These are phyloP conservation scores for Tragelaphus scriptus DNA, from an alignment of 2,113 vertebrate genomes.

Conservation along the genomic window DNA sequence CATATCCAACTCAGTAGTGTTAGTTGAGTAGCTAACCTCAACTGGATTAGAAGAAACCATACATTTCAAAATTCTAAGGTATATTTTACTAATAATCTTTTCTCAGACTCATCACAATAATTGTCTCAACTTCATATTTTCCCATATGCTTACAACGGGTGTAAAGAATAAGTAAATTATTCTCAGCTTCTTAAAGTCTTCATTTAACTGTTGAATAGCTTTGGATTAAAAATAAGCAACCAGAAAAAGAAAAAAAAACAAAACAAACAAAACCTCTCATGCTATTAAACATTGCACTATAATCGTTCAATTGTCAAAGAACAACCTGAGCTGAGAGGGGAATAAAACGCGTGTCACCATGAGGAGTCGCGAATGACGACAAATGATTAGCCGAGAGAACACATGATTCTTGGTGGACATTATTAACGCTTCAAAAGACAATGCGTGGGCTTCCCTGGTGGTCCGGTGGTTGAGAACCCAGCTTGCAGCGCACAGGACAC, in stretches of 20 bases:
- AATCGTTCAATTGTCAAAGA: not conserved
- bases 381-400: accelerated
- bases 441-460: not conserved
- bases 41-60: not conserved
- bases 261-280: not conserved
- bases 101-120: not conserved
- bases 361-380: accelerated
- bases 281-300: not conserved
- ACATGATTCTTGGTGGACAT: too few species aligned
- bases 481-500: not conserved
- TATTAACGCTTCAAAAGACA: not conserved
- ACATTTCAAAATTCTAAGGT: not conserved
- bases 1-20: not conserved
- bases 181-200: not conserved
- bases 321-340: not conserved
- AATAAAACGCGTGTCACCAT: accelerated
- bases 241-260: not conserved
- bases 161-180: not conserved
- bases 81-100: not conserved
- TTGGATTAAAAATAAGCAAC: not conserved
- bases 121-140: not conserved
- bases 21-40: not conserved
- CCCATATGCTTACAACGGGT: not conserved
- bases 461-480: not conserved
- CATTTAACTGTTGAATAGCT: not conserved